Evolutionary conservation across 2,797 vertebrate genomes (phyloP).

Genomic region (Falco berigora): DNA sequence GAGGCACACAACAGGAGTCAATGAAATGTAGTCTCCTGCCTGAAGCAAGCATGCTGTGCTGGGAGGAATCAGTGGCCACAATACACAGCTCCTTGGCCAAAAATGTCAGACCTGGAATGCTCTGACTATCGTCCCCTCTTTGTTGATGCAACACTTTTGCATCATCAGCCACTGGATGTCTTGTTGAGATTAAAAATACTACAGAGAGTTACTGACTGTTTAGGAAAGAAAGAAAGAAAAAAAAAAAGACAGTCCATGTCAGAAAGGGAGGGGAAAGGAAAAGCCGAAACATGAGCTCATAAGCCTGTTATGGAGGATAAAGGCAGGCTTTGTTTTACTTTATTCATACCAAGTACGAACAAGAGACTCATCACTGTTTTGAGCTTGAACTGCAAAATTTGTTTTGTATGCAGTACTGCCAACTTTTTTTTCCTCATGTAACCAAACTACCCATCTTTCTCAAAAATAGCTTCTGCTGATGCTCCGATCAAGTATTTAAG

Average conservation of each 20-base stretch:
- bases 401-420: background rate
- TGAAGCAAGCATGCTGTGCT: background rate
- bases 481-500: background rate
- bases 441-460: background rate
- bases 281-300: constrained; percentile 21
- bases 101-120: background rate
- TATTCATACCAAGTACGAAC: constrained; percentile 7
- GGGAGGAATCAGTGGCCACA: background rate
- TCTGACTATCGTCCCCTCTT: background rate
- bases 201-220: background rate
- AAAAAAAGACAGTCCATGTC: background rate
- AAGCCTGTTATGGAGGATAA: background rate
- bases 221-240: background rate
- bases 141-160: background rate
- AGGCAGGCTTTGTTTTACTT: constrained; percentile 39
- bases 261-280: constrained; percentile 1
- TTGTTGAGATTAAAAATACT: constrained; percentile 23
- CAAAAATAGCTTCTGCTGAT: background rate
- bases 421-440: background rate
- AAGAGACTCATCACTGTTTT: constrained; percentile 18
- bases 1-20: constrained; percentile 7
- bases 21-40: background rate
- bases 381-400: background rate
- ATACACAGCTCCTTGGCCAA: background rate
- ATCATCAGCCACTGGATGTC: background rate